These are phyloP conservation scores for Rhynchonycteris naso DNA, from an alignment of 2,797 vertebrate genomes.

Conservation along the genomic window DNA sequence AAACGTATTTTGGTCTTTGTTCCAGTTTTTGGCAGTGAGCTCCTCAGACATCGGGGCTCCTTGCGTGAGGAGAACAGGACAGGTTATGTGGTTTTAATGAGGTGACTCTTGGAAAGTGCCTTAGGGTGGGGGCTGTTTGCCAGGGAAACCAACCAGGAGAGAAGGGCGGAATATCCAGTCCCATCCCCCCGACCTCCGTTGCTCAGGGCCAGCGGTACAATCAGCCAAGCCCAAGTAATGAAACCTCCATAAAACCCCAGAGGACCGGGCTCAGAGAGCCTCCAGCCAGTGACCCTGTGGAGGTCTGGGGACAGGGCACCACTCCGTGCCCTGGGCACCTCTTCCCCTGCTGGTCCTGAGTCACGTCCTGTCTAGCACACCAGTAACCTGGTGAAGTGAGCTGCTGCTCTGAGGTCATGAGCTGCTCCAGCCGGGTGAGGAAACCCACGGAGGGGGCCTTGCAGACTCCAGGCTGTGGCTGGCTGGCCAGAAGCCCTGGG, in stretches of 20 bases:
- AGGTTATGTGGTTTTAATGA: not conserved
- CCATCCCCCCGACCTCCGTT: not conserved
- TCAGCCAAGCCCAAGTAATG: not conserved
- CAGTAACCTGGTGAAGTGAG: not conserved
- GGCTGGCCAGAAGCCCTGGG: too few species aligned
- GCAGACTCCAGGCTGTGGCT: not conserved
- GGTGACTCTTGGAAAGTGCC: not conserved
- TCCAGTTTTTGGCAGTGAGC: not conserved
- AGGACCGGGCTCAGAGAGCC: not conserved
- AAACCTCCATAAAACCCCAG: too few species aligned
- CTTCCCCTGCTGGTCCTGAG: not conserved
- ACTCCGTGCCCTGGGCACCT: not conserved
- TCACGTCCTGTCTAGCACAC: rapidly evolving
- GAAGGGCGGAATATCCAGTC: too few species aligned
- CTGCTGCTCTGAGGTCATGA: not conserved
- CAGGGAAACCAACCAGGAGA: not conserved
- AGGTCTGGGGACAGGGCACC: not conserved
- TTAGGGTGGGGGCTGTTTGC: too few species aligned
- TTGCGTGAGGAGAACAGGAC: not conserved
- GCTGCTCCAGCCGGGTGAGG: rapidly evolving
- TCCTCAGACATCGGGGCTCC: too few species aligned
- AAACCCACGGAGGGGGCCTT: too few species aligned
- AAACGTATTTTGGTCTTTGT: not conserved
- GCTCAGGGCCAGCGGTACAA: not conserved
- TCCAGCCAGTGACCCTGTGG: not conserved